phyloP scores from a whole-genome alignment of 2,888 invertebrate genomes.

The Ischnus inquisitorius region DNA sequence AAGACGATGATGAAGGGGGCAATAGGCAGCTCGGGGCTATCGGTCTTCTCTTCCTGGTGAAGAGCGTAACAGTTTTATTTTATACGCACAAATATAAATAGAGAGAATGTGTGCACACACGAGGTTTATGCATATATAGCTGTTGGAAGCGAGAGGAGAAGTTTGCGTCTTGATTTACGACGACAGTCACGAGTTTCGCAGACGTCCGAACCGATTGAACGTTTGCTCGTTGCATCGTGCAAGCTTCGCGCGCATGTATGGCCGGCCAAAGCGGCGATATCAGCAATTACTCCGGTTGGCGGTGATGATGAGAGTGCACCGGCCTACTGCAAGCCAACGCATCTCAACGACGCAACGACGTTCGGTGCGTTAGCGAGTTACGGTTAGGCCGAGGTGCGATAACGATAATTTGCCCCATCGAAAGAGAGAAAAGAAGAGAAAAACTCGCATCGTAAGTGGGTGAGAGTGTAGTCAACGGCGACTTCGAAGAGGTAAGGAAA shows the following conservation, averaged over 20 bases:
- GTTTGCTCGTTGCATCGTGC: slow-evolving; percentile 20
- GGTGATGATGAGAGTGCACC: slow-evolving; percentile 40
- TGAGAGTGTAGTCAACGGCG: slow-evolving; percentile 14
- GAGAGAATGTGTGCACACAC: neutral
- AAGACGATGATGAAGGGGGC: slow-evolving; percentile 36
- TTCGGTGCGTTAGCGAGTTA: slow-evolving; percentile 3
- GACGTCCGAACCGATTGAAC: slow-evolving; percentile 67
- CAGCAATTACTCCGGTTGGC: slow-evolving; percentile 65
- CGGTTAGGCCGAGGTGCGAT: slow-evolving; percentile 58
- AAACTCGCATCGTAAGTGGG: slow-evolving; percentile 26
- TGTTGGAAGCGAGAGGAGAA: slow-evolving; percentile 39
- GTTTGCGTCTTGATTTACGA: slow-evolving; percentile 67
- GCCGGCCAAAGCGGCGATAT: neutral
- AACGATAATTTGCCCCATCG: slow-evolving; percentile 54
- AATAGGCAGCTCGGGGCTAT: slow-evolving; percentile 47
- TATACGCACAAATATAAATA: slow-evolving; percentile 42
- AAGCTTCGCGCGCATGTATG: neutral
- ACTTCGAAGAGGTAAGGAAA: neutral
- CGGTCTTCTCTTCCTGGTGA: slow-evolving; percentile 64
- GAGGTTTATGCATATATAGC: neutral
- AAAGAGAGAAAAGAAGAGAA: slow-evolving; percentile 20
- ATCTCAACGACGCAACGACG: slow-evolving; percentile 18
- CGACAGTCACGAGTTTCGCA: slow-evolving; percentile 67
- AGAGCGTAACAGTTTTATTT: slow-evolving; percentile 43
- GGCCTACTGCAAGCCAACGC: slow-evolving; percentile 39